phyloP scores from a whole-genome alignment of 2,888 invertebrate genomes.

The Heliconius hortense region DNA sequence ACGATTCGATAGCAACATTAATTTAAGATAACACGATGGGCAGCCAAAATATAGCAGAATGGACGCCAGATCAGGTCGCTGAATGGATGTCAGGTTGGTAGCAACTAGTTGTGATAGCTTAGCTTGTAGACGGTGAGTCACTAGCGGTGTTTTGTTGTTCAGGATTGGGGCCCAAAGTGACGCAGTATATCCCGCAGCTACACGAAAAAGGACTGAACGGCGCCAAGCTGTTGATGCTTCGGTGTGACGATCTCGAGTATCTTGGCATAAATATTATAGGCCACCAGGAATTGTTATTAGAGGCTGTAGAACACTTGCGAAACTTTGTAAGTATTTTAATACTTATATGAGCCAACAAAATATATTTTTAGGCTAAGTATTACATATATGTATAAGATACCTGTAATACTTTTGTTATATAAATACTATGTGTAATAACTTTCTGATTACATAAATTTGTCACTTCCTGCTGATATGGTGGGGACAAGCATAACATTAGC shows the following conservation, averaged over 20 bases:
- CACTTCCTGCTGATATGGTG: constrained; percentile 22
- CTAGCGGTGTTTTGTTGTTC: constrained; percentile 44
- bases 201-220: constrained; percentile 91
- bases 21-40: constrained; percentile 55
- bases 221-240: constrained; percentile 89
- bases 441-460: constrained; percentile 23
- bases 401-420: constrained; percentile 18
- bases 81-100: constrained; percentile 92
- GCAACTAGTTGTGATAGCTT: constrained; percentile 46
- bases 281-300: constrained; percentile 95
- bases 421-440: constrained; percentile 14
- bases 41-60: constrained; percentile 87
- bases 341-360: constrained; percentile 8
- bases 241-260: constrained; percentile 93
- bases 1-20: constrained; percentile 28
- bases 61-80: constrained; percentile 94
- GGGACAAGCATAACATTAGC: constrained; percentile 7
- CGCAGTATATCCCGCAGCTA: constrained; percentile 90
- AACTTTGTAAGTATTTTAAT: constrained; percentile 87
- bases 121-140: constrained; percentile 48
- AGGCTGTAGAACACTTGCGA: constrained; percentile 94
- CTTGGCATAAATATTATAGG: constrained; percentile 93
- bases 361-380: neutral
- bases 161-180: constrained; percentile 91
- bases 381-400: neutral